Base-by-base conservation (phyloP, 1,140 invertebrate genomes). In the Lordiphosa clarofinis region DNA sequence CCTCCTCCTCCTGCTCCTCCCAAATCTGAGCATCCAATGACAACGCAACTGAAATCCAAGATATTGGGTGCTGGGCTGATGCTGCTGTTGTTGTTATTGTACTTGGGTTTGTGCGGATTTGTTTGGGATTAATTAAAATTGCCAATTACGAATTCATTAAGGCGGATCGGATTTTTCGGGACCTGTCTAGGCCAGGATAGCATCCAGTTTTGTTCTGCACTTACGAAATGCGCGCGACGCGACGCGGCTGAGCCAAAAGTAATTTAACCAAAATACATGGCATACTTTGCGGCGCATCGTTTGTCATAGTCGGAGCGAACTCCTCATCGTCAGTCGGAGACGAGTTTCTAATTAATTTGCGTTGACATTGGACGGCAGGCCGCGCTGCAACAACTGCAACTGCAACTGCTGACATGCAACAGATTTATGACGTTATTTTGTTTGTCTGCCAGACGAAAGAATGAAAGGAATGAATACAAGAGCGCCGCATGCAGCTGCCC, bases 81-180 rank as follows among this genome's bases (percentile, higher is more conserved):
- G 12, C 4, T n/a, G 11, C 10, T 31, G 4, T 48, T 13, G 8
- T 24, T 44, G 24, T 44, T 15, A 6, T 10, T 33, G 11, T 37
- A 31, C 6, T 10, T 48, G 56, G 42, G 49, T 52, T 79, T 70
- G 50, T 60, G 21, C 62, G 79, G 82, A 86, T 86, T 86, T 86
- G 58, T 61, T 54, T 55, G 65, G 73, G 82, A 87, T 87, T 87
- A 87, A 87, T 87, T 87, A 87, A 87, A 87, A 87, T 86, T 86
- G 73, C 75, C 81, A 87, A 87, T 87, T 86, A 87, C 73, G 79
- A 71, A 87, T 87, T 87, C 81, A 86, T 86, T 87, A 87, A 63
- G 71, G 62, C 65, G 53, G 58, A 65, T 63, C 56, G 74, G 68
- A 78, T 74, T 78, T 65, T 61, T 31, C 8, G 28, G 28, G 28